Percentiles rank a stretch among this genome's conserved stretches.
Evolutionary conservation across 2,797 vertebrate genomes (phyloP).

Genomic region (Karalla daura): DNA sequence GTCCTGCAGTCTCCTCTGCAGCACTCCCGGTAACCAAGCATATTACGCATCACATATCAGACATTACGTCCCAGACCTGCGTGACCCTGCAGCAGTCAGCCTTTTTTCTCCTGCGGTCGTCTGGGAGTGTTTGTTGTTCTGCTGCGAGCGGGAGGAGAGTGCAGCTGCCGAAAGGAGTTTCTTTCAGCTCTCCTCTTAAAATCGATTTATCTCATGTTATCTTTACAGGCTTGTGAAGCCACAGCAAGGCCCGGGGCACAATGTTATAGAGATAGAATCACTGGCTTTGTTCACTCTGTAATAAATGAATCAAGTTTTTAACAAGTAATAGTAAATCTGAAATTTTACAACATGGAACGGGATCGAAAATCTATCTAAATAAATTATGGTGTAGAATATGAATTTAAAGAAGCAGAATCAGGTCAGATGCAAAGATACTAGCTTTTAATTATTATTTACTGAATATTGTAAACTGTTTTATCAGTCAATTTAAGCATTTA

Average conservation of each 20-base stretch:
- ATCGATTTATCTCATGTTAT: not conserved
- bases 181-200: conserved; percentile 5
- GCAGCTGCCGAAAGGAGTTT: conserved; percentile 23
- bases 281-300: not conserved
- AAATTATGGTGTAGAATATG: not conserved
- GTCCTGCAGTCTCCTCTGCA: not conserved
- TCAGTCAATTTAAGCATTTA: too few species aligned
- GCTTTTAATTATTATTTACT: too few species aligned
- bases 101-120: not conserved
- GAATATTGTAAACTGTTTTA: too few species aligned
- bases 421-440: not conserved
- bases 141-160: conserved; percentile 21
- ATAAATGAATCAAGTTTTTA: not conserved
- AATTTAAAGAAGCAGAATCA: not conserved
- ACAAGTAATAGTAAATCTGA: not conserved
- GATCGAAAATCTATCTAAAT: not conserved
- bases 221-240: not conserved
- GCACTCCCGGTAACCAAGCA: not conserved
- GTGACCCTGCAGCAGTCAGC: conserved; percentile 39
- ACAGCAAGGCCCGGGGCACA: too few species aligned
- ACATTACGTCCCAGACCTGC: not conserved
- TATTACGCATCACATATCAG: not conserved
- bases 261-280: not conserved
- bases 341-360: not conserved
- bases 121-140: conserved; percentile 44